Base-by-base conservation (phyloP, 1,140 invertebrate species). In the Armadillidium nasatum region DNA sequence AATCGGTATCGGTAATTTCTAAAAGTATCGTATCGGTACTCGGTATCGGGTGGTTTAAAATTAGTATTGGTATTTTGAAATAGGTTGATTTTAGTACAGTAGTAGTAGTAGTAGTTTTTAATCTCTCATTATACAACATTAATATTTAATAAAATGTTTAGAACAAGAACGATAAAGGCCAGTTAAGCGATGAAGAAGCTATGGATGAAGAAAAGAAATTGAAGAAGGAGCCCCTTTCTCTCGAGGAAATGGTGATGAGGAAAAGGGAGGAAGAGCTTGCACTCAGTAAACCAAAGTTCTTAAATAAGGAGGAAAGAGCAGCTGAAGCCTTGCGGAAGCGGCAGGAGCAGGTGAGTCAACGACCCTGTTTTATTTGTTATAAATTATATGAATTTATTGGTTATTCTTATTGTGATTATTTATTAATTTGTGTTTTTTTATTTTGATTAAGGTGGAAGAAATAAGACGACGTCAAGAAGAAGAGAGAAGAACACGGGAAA, bases 221-320 rank as follows among this genome's bases (percentile, higher is more conserved):
- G 66, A 82, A 82, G 75, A 91, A 90, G 76, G 95, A 96, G 84
- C 97, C 97, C 0, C 85, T 99, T 6, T 98, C 96, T 66, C 86
- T 99, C 22, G 97, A 99, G 85, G 97, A 99, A 85, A 84, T 99
- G 45, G 85, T 99, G 21, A 91, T 94, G 0, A 98, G 97, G 83
- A 98, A 98, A 83, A 97, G 98, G 84, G 94, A 94, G 4, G 96
- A 98, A 84, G 96, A 99, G 85, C 92, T 93, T 81, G 93, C 93
- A 23, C 90, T 92, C 66, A 92, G 92, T 75, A 97, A 97, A 87
- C 97, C 97, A 0, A 96, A 98, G 71, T 99, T 99, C 85, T 86
- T 99, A 23, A 95, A 94, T 0, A 98, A 98, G 87, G 95, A 97
- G 85, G 94, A 99, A 86, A 88, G 97, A 83, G 92, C 91, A 0